Evolutionary conservation across 1,140 invertebrate genomes (phyloP), one percentile per base, ranked within the genome.

Genomic region (Forficula auricularia): DNA sequence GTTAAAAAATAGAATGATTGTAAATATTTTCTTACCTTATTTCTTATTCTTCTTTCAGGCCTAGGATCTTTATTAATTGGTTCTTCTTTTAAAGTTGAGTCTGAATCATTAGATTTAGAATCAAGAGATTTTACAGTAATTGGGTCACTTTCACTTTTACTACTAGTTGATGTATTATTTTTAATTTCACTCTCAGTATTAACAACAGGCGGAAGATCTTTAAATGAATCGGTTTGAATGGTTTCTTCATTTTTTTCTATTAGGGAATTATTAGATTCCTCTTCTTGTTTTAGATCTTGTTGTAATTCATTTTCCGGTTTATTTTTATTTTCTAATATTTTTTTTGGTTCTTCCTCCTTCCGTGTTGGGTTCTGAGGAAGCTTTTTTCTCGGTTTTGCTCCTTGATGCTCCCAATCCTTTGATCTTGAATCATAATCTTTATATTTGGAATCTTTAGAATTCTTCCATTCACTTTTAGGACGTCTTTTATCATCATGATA

Each of bases 1-100:
- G n/a, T n/a, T n/a, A n/a, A n/a, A n/a, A n/a, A n/a, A n/a, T n/a
- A n/a, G n/a, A n/a, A n/a, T n/a, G n/a, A n/a, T n/a, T n/a, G n/a
- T n/a, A n/a, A n/a, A n/a, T n/a, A n/a, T n/a, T n/a, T n/a, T n/a
- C n/a, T 47, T 59, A 75, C 74, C 63, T 77, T 77, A 55, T 77
- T 77, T 52, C 72, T 63, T 53, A 76, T 77, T 50, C 74, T 66
- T 42, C 73, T 64, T 52, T 75, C 73, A 15, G 67, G 53, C 22
- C 73, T 62, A 14, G 70, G 66, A 52, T 75, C 73, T 32, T 61
- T 64, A 36, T 64, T 63, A 54, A 31, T 70, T 73, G 50, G 63
- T 73, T 48, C 69, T 61, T 46, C 69, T 63, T 49, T 64, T 66
- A 27, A 27, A 6, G 22, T 27, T 4, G 22, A 27, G 10, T 27